These are phyloP conservation scores for Octonoba sinensis DNA, from an alignment of 2,888 invertebrate genomes.

Conservation along the genomic window DNA sequence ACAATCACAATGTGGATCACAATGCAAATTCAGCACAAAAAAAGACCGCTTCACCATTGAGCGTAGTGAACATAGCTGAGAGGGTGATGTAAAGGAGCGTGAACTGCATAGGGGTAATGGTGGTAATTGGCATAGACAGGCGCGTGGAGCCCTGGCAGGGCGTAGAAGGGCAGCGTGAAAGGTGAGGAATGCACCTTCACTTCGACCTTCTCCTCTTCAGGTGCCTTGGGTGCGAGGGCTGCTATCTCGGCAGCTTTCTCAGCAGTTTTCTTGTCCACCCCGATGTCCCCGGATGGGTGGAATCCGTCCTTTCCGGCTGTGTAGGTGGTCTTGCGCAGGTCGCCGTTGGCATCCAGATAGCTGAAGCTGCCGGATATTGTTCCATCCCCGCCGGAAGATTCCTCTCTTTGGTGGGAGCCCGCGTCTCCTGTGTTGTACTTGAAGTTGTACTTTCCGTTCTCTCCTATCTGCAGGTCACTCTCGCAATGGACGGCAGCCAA, in stretches of 20 bases:
- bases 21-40: no score
- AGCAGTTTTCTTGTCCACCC: constrained; percentile 65
- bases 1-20: no score
- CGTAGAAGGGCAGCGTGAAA: constrained; percentile 47
- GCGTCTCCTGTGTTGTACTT: constrained; percentile 43
- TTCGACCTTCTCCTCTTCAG: constrained; percentile 68
- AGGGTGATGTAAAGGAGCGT: background rate
- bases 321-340: constrained; percentile 53
- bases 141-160: constrained; percentile 26
- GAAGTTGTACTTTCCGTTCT: constrained; percentile 60
- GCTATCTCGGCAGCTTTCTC: constrained; percentile 59
- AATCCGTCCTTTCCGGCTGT: constrained; percentile 61
- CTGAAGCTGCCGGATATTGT: constrained; percentile 57
- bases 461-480: constrained; percentile 36
- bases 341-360: constrained; percentile 62
- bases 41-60: no score
- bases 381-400: constrained; percentile 36
- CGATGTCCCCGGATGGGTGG: constrained; percentile 64
- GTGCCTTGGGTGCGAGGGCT: constrained; percentile 60
- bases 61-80: constrained; percentile 1
- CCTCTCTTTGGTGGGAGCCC: constrained; percentile 46
- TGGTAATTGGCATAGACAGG: background rate
- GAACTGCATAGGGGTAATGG: constrained; percentile 3
- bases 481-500: constrained; percentile 38
- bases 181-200: constrained; percentile 37